Evolutionary conservation across 1,140 invertebrate genomes (phyloP).

Genomic region (Drosophila rufa): DNA sequence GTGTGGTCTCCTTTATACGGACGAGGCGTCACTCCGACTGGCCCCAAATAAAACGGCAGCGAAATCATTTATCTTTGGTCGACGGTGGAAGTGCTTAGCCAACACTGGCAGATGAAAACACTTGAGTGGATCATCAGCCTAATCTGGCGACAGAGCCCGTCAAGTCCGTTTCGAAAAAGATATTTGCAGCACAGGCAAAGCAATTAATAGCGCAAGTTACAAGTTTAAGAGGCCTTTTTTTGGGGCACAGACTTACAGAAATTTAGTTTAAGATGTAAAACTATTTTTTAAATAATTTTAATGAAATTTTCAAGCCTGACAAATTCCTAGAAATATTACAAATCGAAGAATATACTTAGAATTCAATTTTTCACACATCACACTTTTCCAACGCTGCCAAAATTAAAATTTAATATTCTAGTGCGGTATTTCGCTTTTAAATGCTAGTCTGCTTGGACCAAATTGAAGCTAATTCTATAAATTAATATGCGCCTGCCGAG

Average conservation of each 20-base stretch:
- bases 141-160: neutral
- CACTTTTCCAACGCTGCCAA: constrained; percentile 20
- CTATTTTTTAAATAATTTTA: too few relatives aligned
- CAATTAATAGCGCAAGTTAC: neutral
- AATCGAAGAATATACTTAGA: too few relatives aligned
- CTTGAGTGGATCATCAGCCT: constrained; percentile 14
- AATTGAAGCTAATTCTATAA: constrained; percentile 18
- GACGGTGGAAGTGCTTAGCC: constrained; percentile 23
- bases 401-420: constrained; percentile 1
- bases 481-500: neutral
- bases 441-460: constrained; percentile 1
- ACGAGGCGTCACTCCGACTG: constrained; percentile 37
- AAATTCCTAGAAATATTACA: too few relatives aligned
- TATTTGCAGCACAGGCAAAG: neutral
- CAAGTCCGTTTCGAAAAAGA: neutral
- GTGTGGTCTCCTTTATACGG: neutral
- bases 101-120: constrained; percentile 26
- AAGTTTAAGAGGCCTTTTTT: neutral
- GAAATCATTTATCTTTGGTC: constrained; percentile 42
- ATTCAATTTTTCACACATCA: neutral
- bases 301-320: neutral
- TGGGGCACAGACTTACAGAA: neutral
- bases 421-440: too few relatives aligned
- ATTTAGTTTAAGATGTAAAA: neutral
- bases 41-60: constrained; percentile 25